Evolutionary conservation across 2,888 invertebrate genomes (phyloP), one percentile per base, ranked within the genome.

Genomic region (Caenorhabditis panamensis): DNA sequence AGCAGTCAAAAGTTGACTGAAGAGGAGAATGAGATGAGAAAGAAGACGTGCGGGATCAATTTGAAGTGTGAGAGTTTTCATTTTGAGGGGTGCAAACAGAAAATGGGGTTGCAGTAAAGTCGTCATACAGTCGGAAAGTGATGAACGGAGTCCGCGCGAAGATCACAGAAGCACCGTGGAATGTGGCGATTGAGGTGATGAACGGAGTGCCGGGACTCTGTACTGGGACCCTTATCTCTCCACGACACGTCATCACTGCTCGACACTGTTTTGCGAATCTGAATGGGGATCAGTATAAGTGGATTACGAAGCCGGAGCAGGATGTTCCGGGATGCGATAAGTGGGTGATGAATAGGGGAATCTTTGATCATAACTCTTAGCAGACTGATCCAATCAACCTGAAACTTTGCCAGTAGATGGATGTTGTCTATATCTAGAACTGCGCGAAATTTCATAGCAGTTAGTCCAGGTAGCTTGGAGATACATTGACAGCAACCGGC

Each of bases 141-240:
- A 20, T 71, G 16, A 63, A 69, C 31, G 78, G 78, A 11, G 11
- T 44, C 16, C 31, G 13, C n/a, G 20, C 66, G 36, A 51, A 16
- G n/a, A 63, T 69, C 16, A 37, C 28, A 8, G 44, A 66, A 44
- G 78, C 78, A 22, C 78, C 78, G n/a, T 78, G 78, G 78, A 64
- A 64, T n/a, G 61, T 78, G 24, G 69, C 64, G 20, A 31, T 78
- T 22, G 67, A 67, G 47, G 28, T 76, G 22, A n/a, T 41, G 28
- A 26, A n/a, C 26, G 53, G 54, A 24, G 18, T 24, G 16, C 31
- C 28, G 24, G 64, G 63, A 41, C 26, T 71, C 13, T 79, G 78
- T 28, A 53, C 78, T 2, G 78, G 78, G 13, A 72, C 72, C 18
- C n/a, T 79, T 11, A 56, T 79, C 16, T 79, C 78, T 1, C 47